Evolutionary conservation across 2,797 vertebrate species (phyloP).

Genomic region (Artibeus jamaicensis): DNA sequence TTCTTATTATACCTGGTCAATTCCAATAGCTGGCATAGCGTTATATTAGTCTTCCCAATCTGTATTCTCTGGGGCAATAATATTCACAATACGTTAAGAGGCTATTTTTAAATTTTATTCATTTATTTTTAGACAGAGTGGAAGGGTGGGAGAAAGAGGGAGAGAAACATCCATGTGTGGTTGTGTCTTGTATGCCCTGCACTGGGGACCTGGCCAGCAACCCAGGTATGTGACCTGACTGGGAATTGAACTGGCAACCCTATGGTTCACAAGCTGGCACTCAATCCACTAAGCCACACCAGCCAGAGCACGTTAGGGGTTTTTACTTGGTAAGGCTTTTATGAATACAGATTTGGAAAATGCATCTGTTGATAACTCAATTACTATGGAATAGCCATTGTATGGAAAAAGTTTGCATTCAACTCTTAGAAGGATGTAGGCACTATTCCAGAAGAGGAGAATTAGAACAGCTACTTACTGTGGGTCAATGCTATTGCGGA

Average conservation of each 20-base stretch:
- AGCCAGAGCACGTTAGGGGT: not conserved
- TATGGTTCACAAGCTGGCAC: no score
- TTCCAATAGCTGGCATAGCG: not conserved
- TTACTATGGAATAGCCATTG: not conserved
- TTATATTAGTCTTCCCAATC: not conserved
- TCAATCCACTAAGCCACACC: no score
- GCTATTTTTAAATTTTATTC: not conserved
- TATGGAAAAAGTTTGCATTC: not conserved
- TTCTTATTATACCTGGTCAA: constrained; percentile 11
- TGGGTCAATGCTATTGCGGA: not conserved
- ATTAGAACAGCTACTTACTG: not conserved
- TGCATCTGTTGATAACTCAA: not conserved
- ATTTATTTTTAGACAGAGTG: no score
- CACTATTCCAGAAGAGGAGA: constrained; percentile 18
- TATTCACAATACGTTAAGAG: not conserved
- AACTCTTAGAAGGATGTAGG: not conserved
- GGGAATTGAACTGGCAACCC: no score
- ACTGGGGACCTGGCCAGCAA: no score
- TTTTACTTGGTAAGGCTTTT: constrained; percentile 5
- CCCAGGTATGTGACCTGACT: no score
- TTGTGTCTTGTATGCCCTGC: no score
- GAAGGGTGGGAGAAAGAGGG: no score
- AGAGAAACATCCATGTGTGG: no score
- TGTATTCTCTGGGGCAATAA: not conserved
- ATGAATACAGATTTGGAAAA: constrained; percentile 22